Percentiles rank a stretch among this genome's conserved stretches.
These are phyloP conservation scores for Platycercus adscitus DNA, from an alignment of 2,113 vertebrate genomes.

Conservation along the genomic window DNA sequence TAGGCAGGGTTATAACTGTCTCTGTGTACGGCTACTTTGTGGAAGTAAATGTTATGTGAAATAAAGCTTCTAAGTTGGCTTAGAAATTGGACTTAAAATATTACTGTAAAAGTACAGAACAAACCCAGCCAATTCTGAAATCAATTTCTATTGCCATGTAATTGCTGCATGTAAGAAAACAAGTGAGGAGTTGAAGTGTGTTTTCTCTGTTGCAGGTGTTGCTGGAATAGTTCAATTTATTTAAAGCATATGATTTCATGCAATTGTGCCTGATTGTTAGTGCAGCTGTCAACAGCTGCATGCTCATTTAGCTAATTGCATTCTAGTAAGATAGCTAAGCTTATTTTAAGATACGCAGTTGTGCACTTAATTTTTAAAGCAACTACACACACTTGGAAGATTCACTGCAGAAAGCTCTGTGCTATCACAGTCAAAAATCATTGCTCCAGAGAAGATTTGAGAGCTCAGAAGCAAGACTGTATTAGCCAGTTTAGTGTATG, in stretches of 20 bases:
- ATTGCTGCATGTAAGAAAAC: constrained; percentile 43
- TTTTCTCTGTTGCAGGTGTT: constrained; percentile 55
- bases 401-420: background rate
- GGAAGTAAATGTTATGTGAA: background rate
- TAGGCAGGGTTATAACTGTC: background rate
- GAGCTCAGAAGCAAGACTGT: background rate
- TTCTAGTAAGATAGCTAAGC: constrained; percentile 39
- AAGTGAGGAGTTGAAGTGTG: constrained; percentile 17
- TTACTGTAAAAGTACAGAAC: background rate
- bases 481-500: background rate
- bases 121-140: constrained; percentile 26
- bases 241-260: constrained; percentile 47
- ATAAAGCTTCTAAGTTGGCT: background rate
- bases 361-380: background rate
- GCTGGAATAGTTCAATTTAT: constrained; percentile 33
- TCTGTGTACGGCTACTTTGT: background rate
- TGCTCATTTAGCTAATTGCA: constrained; percentile 58
- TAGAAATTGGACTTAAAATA: constrained; percentile 1
- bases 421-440: background rate
- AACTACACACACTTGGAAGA: background rate
- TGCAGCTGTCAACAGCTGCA: constrained; percentile 55
- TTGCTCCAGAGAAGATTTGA: background rate
- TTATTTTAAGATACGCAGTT: constrained; percentile 61
- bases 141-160: constrained; percentile 48
- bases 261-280: constrained; percentile 60